Base-by-base conservation (phyloP, 1,140 invertebrate genomes). In the Drosophila burlai region DNA sequence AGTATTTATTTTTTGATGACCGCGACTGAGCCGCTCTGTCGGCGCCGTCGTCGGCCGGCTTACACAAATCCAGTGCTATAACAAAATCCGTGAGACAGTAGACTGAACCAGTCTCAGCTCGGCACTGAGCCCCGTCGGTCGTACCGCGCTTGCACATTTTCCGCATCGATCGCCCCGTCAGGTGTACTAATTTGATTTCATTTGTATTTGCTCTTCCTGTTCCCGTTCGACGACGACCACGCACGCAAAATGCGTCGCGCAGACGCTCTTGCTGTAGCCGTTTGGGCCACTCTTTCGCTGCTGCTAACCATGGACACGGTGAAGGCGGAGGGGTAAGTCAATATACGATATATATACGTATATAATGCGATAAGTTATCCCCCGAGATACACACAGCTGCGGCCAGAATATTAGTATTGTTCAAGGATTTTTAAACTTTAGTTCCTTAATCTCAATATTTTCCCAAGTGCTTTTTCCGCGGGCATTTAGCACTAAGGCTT, bases 311-410 rank as follows among this genome's bases (percentile, higher is more conserved):
- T 84, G 63, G 81, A 89, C 62, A 65, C 71, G 55, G 85, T 85
- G 36, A 90, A 90, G 58, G 58, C 71, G 45, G 82, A 89, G 52
- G 85, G 85, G 85, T 89, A 85, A 89, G 85, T 90, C 5, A 11
- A 65, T 43, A 24, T 45, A 18, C 34, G 3, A 49, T 13, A 65
- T 47, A 40, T 42, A 31, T n/a, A 21, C 18, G 9, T n/a, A 34
- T 26, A 40, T 46, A 9, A 9, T 64, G 36, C 18, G 61, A 42
- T 68, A 55, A 47, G 34, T 47, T 18, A 57, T 71, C 49, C 26
- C 16, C 9, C 2, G 34, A 34, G 45, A 42, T 11, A 40, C 52
- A 42, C 34, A 57, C 24, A 57, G 21, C 42, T 29, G 31, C 21
- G 57, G 34, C 13, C 38, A 58, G 21, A 58, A 50, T 36, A 10